Base-by-base conservation (phyloP, 1,140 invertebrate genomes). In the Frieseomelitta varia region DNA sequence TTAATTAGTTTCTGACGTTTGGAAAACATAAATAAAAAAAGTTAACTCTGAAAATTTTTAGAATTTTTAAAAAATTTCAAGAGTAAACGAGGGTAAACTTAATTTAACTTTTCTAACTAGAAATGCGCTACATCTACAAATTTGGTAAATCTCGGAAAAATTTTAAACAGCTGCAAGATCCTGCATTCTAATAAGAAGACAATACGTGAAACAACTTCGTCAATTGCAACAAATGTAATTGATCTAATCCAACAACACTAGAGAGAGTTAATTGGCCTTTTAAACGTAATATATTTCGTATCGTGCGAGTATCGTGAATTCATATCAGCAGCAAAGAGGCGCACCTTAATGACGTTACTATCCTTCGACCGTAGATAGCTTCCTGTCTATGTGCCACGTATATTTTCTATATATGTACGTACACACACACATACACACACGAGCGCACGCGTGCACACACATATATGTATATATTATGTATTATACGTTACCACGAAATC, bases 401-500 rank as follows among this genome's bases (percentile, higher is more conserved):
- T 79, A 76, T 81, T 89, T 78, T 69, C 53, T 83, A 86, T 86
- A 79, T 88, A 72, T 8, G 34, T 21, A 34, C 34, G 11, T 3
- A 12, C 17, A 58, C 1, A 24, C 39, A 47, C 39, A 6, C 34
- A 4, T 1, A 4, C 39, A 39, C 15, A 30, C 19, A 12, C 30
- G 19, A 2, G 1, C 17, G 67, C 8, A 19, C 19, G 21, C 30
- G 19, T 2, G 4, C 6, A 14, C 14, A 17, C 72, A 84, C 12
- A 27, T 24, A 69, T 24, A 39, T 69, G 27, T 69, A 72, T 72
- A 68, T 85, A 85, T 87, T 72, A 87, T 85, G 65, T 84, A 81
- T 68, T 78, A 78, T 68, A 30, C 86, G 68, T 86, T 86, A 80
- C 67, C 83, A 51, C 71, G 80, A 88, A 86, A 89, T 88, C 87